phyloP scores from a whole-genome alignment of 2,888 invertebrate genomes.

The Ypsolopha scabrella region DNA sequence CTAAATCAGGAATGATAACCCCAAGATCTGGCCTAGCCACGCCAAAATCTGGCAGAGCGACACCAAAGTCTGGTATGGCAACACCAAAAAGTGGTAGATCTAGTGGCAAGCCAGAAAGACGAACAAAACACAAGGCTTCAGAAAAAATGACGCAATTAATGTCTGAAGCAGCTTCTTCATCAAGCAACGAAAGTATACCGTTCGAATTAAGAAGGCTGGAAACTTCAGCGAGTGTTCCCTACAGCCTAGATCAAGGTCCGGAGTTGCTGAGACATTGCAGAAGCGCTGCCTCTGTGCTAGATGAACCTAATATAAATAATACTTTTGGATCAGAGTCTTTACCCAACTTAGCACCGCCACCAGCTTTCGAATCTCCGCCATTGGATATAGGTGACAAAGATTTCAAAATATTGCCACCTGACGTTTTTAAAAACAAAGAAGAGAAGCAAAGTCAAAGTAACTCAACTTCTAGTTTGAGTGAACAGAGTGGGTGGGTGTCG shows the following conservation, averaged over 20 bases:
- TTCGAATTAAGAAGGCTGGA: conserved; percentile 61
- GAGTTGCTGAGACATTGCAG: conserved; percentile 65
- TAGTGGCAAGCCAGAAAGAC: conserved; percentile 58
- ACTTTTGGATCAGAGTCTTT: conserved; percentile 76
- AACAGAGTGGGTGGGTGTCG: conserved; percentile 91
- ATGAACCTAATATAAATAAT: conserved; percentile 65
- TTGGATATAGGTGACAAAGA: conserved; percentile 62
- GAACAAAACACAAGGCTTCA: conserved; percentile 57
- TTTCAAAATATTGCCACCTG: conserved; percentile 62
- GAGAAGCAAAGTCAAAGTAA: conserved; percentile 54
- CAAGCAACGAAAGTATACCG: conserved; percentile 70
- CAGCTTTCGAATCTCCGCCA: conserved; percentile 70
- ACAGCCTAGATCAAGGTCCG: conserved; percentile 66
- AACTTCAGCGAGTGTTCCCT: conserved; percentile 75
- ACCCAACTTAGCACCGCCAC: conserved; percentile 77
- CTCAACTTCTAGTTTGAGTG: conserved; percentile 79
- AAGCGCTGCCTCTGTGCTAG: conserved; percentile 68
- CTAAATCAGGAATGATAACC: conserved; percentile 53
- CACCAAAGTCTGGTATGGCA: conserved; percentile 55
- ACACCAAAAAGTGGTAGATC: conserved; percentile 72
- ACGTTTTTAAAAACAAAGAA: conserved; percentile 58
- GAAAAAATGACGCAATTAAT: conserved; percentile 66
- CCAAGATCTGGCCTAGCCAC: conserved; percentile 56
- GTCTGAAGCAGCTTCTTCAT: conserved; percentile 71
- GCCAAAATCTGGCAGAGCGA: conserved; percentile 52